Conservation (phyloP, 2,888 invertebrate species). For the Liposcelis brunnea region DNA sequence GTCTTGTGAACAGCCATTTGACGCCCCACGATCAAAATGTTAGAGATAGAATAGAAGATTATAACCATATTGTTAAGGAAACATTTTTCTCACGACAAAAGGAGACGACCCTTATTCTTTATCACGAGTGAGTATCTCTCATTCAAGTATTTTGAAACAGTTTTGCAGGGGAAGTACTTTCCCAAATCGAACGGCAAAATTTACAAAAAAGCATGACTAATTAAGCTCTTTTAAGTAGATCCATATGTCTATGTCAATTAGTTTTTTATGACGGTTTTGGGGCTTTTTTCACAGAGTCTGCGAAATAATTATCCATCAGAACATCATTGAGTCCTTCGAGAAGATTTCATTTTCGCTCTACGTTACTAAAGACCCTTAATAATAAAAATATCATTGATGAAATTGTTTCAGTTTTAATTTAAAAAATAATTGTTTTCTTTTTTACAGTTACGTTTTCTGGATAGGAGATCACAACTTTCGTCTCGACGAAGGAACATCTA, state of each 20-base stretch:
- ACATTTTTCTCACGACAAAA: conserved; percentile 57
- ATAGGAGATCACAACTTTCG: conserved; percentile 84
- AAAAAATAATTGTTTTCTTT: conserved; percentile 11
- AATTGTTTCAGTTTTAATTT: background rate
- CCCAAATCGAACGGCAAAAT: too few relatives aligned
- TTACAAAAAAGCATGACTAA: too few relatives aligned
- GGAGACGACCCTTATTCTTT: conserved; percentile 68
- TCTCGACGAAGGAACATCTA: conserved; percentile 47
- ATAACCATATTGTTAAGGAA: conserved; percentile 66
- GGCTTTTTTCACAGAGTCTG: too few relatives aligned
- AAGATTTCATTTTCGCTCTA: too few relatives aligned
- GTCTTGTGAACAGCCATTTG: conserved; percentile 78
- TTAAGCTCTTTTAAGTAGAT: too few relatives aligned
- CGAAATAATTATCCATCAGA: too few relatives aligned
- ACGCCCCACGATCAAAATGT: conserved; percentile 76
- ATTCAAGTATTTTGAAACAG: too few relatives aligned
- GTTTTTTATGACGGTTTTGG: too few relatives aligned
- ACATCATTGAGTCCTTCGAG: too few relatives aligned
- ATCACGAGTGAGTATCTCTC: conserved; percentile 59
- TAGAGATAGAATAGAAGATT: conserved; percentile 73
- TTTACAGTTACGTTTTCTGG: conserved; percentile 72
- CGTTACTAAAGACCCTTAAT: background rate
- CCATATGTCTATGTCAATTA: too few relatives aligned
- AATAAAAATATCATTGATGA: conserved; percentile 2
- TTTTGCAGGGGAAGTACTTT: too few relatives aligned